These are phyloP conservation scores for Leptopilina drosophilae DNA, from an alignment of 2,888 invertebrate species.

Conservation along the genomic window DNA sequence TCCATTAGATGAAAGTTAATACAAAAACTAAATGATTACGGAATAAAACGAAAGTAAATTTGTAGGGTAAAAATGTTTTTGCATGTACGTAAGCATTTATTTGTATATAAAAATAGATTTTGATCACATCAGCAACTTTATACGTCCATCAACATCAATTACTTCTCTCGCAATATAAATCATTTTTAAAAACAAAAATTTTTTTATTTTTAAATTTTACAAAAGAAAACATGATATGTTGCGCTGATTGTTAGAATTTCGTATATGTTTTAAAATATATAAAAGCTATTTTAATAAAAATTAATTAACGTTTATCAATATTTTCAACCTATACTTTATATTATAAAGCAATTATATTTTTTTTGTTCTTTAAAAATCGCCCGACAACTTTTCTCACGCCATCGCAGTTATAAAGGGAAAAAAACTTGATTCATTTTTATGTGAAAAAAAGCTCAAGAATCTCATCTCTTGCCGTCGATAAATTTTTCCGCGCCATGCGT, in stretches of 20 bases:
- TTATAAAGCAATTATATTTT: no score
- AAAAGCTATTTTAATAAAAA: no score
- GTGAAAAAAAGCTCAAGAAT: conserved; percentile 6
- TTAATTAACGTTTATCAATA: no score
- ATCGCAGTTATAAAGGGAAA: not conserved
- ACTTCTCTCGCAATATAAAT: no score
- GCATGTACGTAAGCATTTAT: not conserved
- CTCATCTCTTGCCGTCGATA: not conserved
- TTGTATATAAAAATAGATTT: not conserved
- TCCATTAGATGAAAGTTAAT: not conserved
- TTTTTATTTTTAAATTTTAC: no score
- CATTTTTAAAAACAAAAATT: no score
- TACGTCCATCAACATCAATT: no score
- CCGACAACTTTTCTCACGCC: not conserved
- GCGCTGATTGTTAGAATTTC: no score
- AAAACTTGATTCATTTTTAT: conserved; percentile 6
- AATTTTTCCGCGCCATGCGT: conserved; percentile 15
- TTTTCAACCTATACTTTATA: no score
- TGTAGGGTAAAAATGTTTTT: not conserved
- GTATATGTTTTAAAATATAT: no score
- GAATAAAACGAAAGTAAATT: not conserved
- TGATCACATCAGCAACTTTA: not conserved
- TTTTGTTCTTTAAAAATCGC: no score
- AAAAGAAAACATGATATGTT: no score
- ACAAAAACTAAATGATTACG: not conserved